These are phyloP conservation scores for Xenentodon cancila DNA, from an alignment of 2,797 vertebrate species.

Conservation along the genomic window DNA sequence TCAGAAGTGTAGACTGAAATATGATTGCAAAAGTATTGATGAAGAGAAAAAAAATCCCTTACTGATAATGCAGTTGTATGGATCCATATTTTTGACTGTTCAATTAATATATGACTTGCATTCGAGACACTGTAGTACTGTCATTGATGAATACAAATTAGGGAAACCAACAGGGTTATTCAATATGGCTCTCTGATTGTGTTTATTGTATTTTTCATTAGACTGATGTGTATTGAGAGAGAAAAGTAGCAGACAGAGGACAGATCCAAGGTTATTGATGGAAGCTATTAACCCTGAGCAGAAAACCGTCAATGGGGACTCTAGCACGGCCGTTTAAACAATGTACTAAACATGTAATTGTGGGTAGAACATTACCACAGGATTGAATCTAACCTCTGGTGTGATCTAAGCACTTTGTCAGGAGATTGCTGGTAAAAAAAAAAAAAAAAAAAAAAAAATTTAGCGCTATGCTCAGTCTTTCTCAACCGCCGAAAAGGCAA, in stretches of 20 bases:
- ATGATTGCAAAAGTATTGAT: constrained; percentile 29
- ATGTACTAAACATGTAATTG: constrained; percentile 77
- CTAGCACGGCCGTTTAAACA: constrained; percentile 71
- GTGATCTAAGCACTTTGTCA: constrained; percentile 59
- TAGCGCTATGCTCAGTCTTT: constrained; percentile 58
- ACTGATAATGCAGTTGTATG: constrained; percentile 23
- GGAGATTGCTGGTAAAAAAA: constrained; percentile 37
- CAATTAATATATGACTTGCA: constrained; percentile 67
- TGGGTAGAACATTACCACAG: constrained; percentile 61
- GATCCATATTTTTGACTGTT: constrained; percentile 55
- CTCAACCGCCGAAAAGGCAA: constrained; percentile 32
- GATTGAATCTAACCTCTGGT: constrained; percentile 66
- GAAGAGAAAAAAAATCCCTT: constrained; percentile 12
- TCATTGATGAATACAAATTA: constrained; percentile 79
- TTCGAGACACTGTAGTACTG: constrained; percentile 70
- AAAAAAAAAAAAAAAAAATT: constrained; percentile 65
- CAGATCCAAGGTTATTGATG: constrained; percentile 81
- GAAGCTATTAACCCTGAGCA: constrained; percentile 75
- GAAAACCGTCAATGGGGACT: constrained; percentile 74
- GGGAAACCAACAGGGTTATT: constrained; percentile 57
- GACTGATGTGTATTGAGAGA: constrained; percentile 72
- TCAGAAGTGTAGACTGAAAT: constrained; percentile 13
- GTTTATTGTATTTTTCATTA: constrained; percentile 82
- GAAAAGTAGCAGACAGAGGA: constrained; percentile 69
- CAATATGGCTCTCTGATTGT: constrained; percentile 73